Base-by-base conservation (phyloP, 2,888 invertebrate species). In the Zygogramma bicolorata region DNA sequence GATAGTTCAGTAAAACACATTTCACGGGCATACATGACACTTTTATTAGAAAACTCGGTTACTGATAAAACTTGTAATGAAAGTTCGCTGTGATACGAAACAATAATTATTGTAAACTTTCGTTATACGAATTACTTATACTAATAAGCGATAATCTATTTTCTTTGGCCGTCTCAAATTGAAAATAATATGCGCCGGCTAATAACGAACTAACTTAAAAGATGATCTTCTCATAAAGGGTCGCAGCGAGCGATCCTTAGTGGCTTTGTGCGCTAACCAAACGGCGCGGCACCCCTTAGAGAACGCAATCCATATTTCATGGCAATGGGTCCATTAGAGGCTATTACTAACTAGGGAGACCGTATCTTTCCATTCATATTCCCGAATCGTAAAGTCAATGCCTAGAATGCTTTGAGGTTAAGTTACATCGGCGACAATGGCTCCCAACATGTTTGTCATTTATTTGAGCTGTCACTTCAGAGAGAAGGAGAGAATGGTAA, bases 251-350 rank as follows among this genome's bases (percentile, higher is more conserved):
- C 65, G 67, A 65, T 71, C 71, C 70, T 75, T 70, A 62, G 65
- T 61, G 74, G 70, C 73, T 70, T 76, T 79, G 78, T 75, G 70
- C 68, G 70, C 74, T 73, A 75, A 75, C 75, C 77, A 73, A 77
- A 77, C 79, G 73, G 79, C 81, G 77, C 79, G 73, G 79, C 81
- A 80, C 82, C 82, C 83, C 73, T 68, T 77, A 76, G 80, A 82
- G 83, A 82, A 81, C 76, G 81, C 79, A 77, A 81, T 84, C 84
- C 84, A 85, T 85, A 85, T 85, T 85, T 85, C 84, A 85, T 84
- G 83, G 84, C 84, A 84, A 85, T 84, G 80, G 85, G 83, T 83
- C 85, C 84, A 85, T 85, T 85, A 85, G 82, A 82, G 82, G 82
- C 85, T 84, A 85, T 84, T 84, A 84, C 83, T 79, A 81, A 81